A percentile compares a stretch with the other conserved stretches of the same genome.
phyloP scores from a whole-genome alignment of 2,797 vertebrate genomes.

The Coreius guichenoti region DNA sequence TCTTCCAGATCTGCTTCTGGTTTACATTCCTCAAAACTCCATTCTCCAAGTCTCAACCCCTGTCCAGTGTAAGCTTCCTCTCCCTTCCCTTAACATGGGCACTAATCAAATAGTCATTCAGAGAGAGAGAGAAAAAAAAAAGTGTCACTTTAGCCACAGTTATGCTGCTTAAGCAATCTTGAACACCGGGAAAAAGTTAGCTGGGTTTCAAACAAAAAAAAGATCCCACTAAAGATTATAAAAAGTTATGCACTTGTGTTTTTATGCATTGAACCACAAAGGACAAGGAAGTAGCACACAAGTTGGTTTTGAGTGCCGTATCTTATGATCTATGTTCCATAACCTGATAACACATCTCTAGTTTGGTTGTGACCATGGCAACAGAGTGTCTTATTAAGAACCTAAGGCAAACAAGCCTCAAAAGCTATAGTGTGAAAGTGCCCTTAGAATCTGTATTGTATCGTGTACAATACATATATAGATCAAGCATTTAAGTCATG shows the following conservation, averaged over 20 bases:
- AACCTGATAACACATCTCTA: constrained; percentile 29
- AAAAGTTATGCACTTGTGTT: neutral
- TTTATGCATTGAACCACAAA: constrained; percentile 9
- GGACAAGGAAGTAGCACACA: constrained; percentile 29
- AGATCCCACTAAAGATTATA: neutral
- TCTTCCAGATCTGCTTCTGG: constrained; percentile 51
- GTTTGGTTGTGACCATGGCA: constrained; percentile 48
- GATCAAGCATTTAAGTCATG: neutral
- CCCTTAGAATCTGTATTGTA: too few relatives aligned
- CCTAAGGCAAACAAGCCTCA: neutral
- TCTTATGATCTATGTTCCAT: constrained; percentile 46
- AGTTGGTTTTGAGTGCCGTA: constrained; percentile 3
- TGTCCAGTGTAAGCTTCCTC: neutral
- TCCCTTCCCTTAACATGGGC: constrained; percentile 1
- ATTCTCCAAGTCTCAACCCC: constrained; percentile 11
- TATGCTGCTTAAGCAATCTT: neutral
- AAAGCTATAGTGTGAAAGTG: neutral
- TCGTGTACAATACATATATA: neutral
- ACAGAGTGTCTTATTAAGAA: constrained; percentile 36
- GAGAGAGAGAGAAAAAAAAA: neutral
- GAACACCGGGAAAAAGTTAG: neutral
- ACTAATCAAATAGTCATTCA: neutral
- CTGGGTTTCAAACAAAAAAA: neutral
- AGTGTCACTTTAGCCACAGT: neutral
- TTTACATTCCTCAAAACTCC: constrained; percentile 49